Conservation (phyloP, 2,113 vertebrate genomes). For the Rana temporaria region DNA sequence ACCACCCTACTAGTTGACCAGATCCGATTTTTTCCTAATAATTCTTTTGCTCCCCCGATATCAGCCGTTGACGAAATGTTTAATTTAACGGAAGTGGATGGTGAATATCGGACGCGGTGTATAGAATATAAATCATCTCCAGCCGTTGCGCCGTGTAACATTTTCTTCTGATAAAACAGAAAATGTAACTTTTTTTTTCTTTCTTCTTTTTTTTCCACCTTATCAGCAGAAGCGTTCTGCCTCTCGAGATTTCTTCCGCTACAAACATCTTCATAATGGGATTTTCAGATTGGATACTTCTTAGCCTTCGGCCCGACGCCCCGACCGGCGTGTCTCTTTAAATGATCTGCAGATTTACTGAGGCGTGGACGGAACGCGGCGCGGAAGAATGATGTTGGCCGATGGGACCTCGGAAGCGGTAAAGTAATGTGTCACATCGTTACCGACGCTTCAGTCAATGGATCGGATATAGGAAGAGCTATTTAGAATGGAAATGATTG, state of each 20-base stretch:
- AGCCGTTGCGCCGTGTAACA: not conserved
- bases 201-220: not conserved
- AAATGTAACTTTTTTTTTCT: constrained; percentile 4
- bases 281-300: constrained; percentile 15
- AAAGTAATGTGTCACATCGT: not conserved
- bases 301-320: constrained; percentile 25
- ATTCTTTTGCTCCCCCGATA: too few species aligned
- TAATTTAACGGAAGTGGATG: too few species aligned
- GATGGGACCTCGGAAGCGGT: not conserved
- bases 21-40: too few species aligned
- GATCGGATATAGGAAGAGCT: not conserved
- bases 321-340: not conserved
- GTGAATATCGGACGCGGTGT: too few species aligned
- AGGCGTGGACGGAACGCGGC: constrained; percentile 3
- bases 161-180: constrained; percentile 20
- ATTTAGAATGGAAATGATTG: too few species aligned
- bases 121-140: too few species aligned
- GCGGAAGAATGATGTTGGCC: constrained; percentile 15
- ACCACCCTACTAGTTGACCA: too few species aligned
- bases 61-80: too few species aligned
- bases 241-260: not conserved
- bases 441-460: not conserved
- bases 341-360: not conserved
- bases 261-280: constrained; percentile 22
- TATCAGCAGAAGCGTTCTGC: constrained; percentile 18